These are phyloP conservation scores for Muntiacus reevesi DNA, from an alignment of 2,113 vertebrate species.

Conservation along the genomic window DNA sequence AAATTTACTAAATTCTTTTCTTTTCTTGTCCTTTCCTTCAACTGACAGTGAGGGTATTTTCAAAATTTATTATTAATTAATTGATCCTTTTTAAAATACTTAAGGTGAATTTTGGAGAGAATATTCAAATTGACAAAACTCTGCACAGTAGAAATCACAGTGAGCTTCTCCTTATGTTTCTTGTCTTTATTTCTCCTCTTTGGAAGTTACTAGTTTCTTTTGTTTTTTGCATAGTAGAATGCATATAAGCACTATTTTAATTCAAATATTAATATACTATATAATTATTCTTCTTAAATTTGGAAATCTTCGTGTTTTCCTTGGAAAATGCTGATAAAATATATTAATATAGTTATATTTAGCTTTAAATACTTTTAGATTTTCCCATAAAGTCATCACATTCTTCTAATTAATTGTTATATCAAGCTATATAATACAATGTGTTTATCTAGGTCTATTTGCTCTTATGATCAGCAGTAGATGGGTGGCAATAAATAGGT, in stretches of 20 bases:
- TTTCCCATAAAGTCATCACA: neutral
- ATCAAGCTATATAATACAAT: neutral
- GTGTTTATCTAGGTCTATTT: neutral
- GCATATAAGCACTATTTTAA: neutral
- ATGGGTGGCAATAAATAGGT: neutral
- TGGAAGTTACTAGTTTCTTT: neutral
- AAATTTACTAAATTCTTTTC: neutral
- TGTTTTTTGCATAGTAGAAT: neutral
- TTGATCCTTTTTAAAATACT: neutral
- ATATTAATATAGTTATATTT: neutral
- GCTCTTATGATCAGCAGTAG: neutral
- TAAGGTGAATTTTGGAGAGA: neutral
- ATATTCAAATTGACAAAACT: neutral
- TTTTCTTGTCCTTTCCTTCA: neutral
- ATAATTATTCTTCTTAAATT: neutral
- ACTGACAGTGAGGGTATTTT: neutral
- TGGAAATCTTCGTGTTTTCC: neutral
- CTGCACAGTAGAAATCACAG: neutral
- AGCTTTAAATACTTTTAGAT: neutral
- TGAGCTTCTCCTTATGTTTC: neutral
- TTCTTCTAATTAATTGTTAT: neutral
- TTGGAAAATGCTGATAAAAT: neutral
- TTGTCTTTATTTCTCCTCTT: neutral
- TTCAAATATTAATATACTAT: neutral
- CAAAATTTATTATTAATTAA: neutral